These are phyloP conservation scores for Drosophila macrospina DNA, from an alignment of 2,888 invertebrate genomes.

Conservation along the genomic window DNA sequence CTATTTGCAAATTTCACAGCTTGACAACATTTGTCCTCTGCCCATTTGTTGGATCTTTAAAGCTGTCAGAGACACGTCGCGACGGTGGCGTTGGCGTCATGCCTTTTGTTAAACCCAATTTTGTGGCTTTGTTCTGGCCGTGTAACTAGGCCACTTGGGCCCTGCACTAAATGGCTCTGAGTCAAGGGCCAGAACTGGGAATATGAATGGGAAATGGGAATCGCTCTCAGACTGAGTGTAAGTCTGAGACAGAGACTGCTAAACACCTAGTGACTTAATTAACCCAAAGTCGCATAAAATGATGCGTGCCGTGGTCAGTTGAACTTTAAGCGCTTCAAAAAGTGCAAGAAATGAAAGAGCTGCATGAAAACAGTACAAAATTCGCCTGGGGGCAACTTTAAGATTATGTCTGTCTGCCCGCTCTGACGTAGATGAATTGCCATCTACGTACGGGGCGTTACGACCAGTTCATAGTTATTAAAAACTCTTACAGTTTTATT, in stretches of 20 bases:
- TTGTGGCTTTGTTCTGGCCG: slow-evolving; percentile 37
- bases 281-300: slow-evolving; percentile 61
- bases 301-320: slow-evolving; percentile 70
- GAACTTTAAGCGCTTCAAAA: slow-evolving; percentile 54
- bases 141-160: slow-evolving; percentile 50
- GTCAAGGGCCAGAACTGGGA: slow-evolving; percentile 13
- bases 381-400: background rate
- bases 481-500: slow-evolving; percentile 55
- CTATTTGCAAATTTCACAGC: slow-evolving; percentile 68
- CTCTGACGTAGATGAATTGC: slow-evolving; percentile 77
- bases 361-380: slow-evolving; percentile 19
- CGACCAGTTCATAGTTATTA: slow-evolving; percentile 64
- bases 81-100: slow-evolving; percentile 43
- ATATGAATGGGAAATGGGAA: slow-evolving; percentile 33
- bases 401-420: slow-evolving; percentile 34
- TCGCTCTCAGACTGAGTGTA: background rate
- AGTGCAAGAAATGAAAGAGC: slow-evolving; percentile 54
- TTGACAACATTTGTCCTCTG: slow-evolving; percentile 54
- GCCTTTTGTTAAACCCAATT: slow-evolving; percentile 26
- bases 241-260: background rate
- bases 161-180: slow-evolving; percentile 25
- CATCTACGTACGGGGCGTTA: slow-evolving; percentile 58
- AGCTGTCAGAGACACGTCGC: slow-evolving; percentile 62
- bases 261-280: slow-evolving; percentile 74
- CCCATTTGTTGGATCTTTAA: slow-evolving; percentile 62